Evolutionary conservation across 1,140 invertebrate species (phyloP).

Genomic region (Eurosta solidaginis): DNA sequence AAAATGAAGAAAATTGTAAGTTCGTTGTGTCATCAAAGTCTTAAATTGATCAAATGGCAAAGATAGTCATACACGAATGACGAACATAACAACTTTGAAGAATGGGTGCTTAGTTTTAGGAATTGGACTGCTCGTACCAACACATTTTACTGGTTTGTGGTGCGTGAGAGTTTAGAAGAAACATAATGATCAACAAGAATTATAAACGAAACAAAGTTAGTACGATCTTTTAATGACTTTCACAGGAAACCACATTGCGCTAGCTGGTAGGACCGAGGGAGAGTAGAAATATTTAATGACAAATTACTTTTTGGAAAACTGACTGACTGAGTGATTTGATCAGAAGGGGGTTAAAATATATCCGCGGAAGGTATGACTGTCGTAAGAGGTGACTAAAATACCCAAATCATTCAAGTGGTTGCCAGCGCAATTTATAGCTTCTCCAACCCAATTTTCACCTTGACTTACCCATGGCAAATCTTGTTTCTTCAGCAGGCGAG

Average conservation of each 20-base stretch:
- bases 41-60: conserved; percentile 22
- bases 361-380: too few species aligned
- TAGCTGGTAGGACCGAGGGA: too few species aligned
- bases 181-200: neutral
- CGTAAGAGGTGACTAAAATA: too few species aligned
- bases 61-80: conserved; percentile 35
- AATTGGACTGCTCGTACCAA: neutral
- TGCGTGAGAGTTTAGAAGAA: neutral
- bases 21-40: neutral
- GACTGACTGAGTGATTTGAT: too few species aligned
- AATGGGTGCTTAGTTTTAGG: neutral
- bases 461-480: too few species aligned
- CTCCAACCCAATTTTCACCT: too few species aligned
- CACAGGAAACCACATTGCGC: neutral
- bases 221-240: neutral
- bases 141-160: neutral
- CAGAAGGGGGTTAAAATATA: too few species aligned
- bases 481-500: too few species aligned
- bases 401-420: too few species aligned
- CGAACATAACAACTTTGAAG: conserved; percentile 30
- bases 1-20: neutral
- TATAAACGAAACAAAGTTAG: neutral
- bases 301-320: too few species aligned
- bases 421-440: too few species aligned
- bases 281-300: too few species aligned